Conservation (phyloP, 2,113 vertebrate species). For the Lasiurus borealis region DNA sequence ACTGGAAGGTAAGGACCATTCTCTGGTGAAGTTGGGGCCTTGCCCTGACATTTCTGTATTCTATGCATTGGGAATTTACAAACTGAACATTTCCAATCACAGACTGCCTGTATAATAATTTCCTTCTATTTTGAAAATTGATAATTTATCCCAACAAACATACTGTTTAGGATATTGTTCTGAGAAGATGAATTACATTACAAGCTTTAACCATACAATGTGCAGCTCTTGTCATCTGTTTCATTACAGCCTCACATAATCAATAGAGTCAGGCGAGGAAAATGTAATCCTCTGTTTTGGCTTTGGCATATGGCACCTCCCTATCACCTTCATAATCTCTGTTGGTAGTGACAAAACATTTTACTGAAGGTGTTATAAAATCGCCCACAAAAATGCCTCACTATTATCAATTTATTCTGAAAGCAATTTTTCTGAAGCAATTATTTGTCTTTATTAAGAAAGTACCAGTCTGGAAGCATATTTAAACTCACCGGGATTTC, state of each 20-base stretch:
- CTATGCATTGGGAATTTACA: neutral
- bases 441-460: slow-evolving; percentile 62
- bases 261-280: neutral
- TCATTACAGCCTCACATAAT: neutral
- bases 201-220: neutral
- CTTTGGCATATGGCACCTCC: neutral
- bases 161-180: neutral
- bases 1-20: neutral
- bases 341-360: slow-evolving; percentile 18
- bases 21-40: neutral
- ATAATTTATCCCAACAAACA: neutral
- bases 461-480: neutral
- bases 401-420: slow-evolving; percentile 31
- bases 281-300: slow-evolving; percentile 18
- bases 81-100: neutral
- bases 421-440: slow-evolving; percentile 50
- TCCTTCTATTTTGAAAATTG: slow-evolving; percentile 43
- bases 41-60: neutral
- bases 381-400: neutral
- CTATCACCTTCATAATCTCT: neutral
- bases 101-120: neutral
- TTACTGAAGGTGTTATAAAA: slow-evolving; percentile 36
- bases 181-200: neutral
- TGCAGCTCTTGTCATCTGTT: slow-evolving; percentile 5
- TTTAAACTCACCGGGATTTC: slow-evolving; percentile 27